Evolutionary conservation across 2,888 invertebrate species (phyloP).

Genomic region (Limenitis camilla): DNA sequence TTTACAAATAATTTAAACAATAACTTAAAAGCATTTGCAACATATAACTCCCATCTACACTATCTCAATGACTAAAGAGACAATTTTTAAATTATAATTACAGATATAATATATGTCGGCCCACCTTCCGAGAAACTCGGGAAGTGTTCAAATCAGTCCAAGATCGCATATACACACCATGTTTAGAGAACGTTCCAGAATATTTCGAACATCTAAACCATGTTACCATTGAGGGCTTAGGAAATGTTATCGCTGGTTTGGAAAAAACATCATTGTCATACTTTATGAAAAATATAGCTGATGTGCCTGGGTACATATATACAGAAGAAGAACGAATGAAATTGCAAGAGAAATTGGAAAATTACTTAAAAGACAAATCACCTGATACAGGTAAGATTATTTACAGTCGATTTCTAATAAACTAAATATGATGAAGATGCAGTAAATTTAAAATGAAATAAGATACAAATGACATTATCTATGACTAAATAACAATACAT

Average conservation of each 20-base stretch:
- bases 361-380: constrained; percentile 40
- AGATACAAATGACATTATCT: too few species aligned
- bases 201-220: constrained; percentile 79
- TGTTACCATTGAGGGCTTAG: constrained; percentile 79
- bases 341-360: constrained; percentile 35
- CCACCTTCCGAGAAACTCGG: constrained; percentile 71
- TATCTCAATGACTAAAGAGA: too few species aligned
- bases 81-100: too few species aligned
- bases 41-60: too few species aligned
- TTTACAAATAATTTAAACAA: too few species aligned
- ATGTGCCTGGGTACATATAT: constrained; percentile 72
- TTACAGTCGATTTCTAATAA: too few species aligned
- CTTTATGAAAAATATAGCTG: constrained; percentile 70
- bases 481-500: not conserved
- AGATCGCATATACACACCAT: not conserved
- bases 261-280: constrained; percentile 66
- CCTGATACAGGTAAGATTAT: constrained; percentile 38
- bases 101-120: too few species aligned
- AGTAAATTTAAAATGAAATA: too few species aligned
- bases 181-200: constrained; percentile 28
- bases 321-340: constrained; percentile 44
- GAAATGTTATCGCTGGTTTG: constrained; percentile 79
- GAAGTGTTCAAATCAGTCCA: constrained; percentile 71
- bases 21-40: too few species aligned
- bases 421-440: too few species aligned